Percentiles rank a stretch among this genome's conserved stretches.
These are phyloP conservation scores for Serinus canaria DNA, from an alignment of 2,113 vertebrate genomes.

Conservation along the genomic window DNA sequence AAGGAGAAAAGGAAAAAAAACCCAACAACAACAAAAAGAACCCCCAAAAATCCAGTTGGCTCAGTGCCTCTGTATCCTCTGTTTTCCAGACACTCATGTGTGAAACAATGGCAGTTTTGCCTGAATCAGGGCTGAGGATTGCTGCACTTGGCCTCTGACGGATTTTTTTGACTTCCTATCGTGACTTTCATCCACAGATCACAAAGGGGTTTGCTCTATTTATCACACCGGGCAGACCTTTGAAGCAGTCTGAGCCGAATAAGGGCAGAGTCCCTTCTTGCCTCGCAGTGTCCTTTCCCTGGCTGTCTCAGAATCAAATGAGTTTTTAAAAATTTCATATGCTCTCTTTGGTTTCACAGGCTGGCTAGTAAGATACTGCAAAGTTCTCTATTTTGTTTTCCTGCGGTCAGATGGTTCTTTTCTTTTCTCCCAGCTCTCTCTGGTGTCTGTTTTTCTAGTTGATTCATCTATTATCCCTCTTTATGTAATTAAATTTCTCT, in stretches of 20 bases:
- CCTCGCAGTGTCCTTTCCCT: background rate
- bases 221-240: background rate
- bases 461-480: constrained; percentile 60
- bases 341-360: background rate
- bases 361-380: background rate
- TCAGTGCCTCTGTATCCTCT: background rate
- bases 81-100: constrained; percentile 8
- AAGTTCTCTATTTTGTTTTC: constrained; percentile 32
- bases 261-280: background rate
- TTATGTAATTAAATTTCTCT: constrained; percentile 55
- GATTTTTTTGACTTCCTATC: constrained; percentile 7
- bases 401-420: constrained; percentile 6
- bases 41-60: background rate
- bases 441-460: constrained; percentile 58
- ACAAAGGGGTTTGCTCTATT: constrained; percentile 16
- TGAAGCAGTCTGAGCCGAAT: background rate
- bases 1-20: background rate
- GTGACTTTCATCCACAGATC: constrained; percentile 20
- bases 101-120: constrained; percentile 36
- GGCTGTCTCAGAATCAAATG: constrained; percentile 9
- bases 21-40: too few species aligned
- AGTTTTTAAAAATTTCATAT: background rate
- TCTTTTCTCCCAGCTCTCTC: constrained; percentile 25
- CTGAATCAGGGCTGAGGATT: background rate
- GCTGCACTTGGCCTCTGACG: background rate